Base-by-base conservation (phyloP, 2,888 invertebrate species). In the Chorisops tibialis region DNA sequence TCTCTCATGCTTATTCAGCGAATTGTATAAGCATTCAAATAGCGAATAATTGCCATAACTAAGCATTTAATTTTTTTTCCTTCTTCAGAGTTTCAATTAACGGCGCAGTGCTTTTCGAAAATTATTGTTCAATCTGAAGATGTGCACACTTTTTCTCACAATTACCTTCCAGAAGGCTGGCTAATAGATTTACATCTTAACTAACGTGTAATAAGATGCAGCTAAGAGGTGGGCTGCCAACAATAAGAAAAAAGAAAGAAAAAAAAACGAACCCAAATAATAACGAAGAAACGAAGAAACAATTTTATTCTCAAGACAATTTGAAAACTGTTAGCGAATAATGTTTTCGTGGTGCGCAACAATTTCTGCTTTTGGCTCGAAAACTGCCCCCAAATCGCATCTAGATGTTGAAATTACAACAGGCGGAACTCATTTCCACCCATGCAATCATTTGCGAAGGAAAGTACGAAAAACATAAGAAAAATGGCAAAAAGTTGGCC, bases 21-120 rank as follows among this genome's bases (percentile, higher is more conserved):
- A 48, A 48, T 48, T 48, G 48, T 48, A 14, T 48, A 48, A 48
- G 24, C 24, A 48, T 48, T 48, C 48, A 48, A 48, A 48, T 48
- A 24, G 48, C 48, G 24, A 24, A 24, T 48, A 48, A 48, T 48
- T 48, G 24, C 48, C 48, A 24, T 24, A 48, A 48, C 48, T 24
- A 48, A 48, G n/a, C 48, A 48, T 48, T 48, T 24, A 48, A 22
- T 48, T 48, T 24, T 21, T 12, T 48, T 48, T 48, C 24, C 21
- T 12, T 48, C n/a, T n/a, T 24, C n/a, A 24, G 21, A 48, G 48
- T 48, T 48, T 48, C 48, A 48, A 48, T 48, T 48, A 48, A 22
- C 18, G 48, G 11, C 18, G 12, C n/a, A 24, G 22, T 3, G 48
- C 48, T 48, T 48, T 48, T 48, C 12, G 24, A 12, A 18, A 22